Evolutionary conservation across 2,888 invertebrate species (phyloP), one percentile per base, ranked within the genome.

Genomic region (Phymatocera aterrima): DNA sequence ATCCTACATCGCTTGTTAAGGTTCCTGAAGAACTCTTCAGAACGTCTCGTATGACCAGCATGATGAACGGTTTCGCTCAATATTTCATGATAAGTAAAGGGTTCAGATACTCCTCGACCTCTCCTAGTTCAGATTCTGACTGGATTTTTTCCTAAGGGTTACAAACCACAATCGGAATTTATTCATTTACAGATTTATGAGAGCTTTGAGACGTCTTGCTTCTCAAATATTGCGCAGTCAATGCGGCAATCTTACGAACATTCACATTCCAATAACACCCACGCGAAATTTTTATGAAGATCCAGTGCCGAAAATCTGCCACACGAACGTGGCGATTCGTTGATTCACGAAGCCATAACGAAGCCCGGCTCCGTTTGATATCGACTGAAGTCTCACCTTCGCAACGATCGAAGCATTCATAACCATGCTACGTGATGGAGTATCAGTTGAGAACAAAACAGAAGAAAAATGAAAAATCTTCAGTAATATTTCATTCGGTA

Each of bases 21-120:
- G 57, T 43, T 54, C 37, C 57, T 60, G 60, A 57, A 40, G 75
- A 75, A 75, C 60, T 43, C 60, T 60, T 43, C 24, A 48, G 57
- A 57, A 37, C 75, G 57, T 57, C 24, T 28, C 37, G 40, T 43
- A 75, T 57, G 28, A 75, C 57, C 40, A 28, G 60, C 54, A 57
- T 75, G 75, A 75, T 75, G 18, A 75, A 75, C 75, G 75, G 54
- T 60, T 57, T 75, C 54, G 75, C 60, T 75, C 40, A 43, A 60
- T 75, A 60, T 75, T 75, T 75, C 57, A 60, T 31, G 75, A 75
- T 60, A 60, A 75, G 75, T 43, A 75, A 40, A 60, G 60, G 75
- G 57, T 54, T 57, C 40, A 34, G 57, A 31, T 57, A 24, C 51
- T 31, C 31, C 51, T 72, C 12, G 15, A 24, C 18, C 48, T 72